Base-by-base conservation (phyloP, 2,888 invertebrate genomes). In the Rotaria socialis region DNA sequence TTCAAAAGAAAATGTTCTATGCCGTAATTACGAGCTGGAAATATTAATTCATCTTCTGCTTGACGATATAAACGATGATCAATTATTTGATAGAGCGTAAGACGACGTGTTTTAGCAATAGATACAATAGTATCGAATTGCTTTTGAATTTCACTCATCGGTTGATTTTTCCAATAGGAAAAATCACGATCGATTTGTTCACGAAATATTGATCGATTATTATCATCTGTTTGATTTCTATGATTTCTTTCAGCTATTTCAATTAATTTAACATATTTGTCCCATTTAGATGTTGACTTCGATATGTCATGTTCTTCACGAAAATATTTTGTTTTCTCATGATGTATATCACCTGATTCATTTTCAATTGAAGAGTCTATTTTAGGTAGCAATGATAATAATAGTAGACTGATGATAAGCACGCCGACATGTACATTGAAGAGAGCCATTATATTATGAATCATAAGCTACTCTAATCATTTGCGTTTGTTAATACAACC, bases 11-110 rank as follows among this genome's bases (percentile, higher is more conserved):
- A 97, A 91, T 97, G 94, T 91, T 97, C 96, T 52, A 97, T 93
- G 22, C 97, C 97, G 87, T 94, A 93, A 91, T 97, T 97, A 88
- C 97, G 89, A 24, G 95, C 94, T 60, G 96, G 96, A 91, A 97
- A 98, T 93, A 96, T 94, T 89, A 80, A 80, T 47, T 80, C 24
- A 47, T 97, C 97, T 75, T 94, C 93, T 86, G 93, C 93, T 88
- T 96, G 94, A 85, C 97, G 93, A 90, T 95, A 97, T 22, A 98
- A 91, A 88, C 93, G 93, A 85, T 95, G 94, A 89, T 94, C 91
- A 87, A 95, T 94, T 88, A 97, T 94, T 93, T 97, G 95, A 90
- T 96, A 96, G 88, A 93, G 93, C 0, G 94, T 94, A 3, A 94
- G 95, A 89, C 92, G 90, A 91, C 92, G 91, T 2, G 88, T 87